phyloP scores from a whole-genome alignment of 2,888 invertebrate genomes.

The Drosophila buzzatii region DNA sequence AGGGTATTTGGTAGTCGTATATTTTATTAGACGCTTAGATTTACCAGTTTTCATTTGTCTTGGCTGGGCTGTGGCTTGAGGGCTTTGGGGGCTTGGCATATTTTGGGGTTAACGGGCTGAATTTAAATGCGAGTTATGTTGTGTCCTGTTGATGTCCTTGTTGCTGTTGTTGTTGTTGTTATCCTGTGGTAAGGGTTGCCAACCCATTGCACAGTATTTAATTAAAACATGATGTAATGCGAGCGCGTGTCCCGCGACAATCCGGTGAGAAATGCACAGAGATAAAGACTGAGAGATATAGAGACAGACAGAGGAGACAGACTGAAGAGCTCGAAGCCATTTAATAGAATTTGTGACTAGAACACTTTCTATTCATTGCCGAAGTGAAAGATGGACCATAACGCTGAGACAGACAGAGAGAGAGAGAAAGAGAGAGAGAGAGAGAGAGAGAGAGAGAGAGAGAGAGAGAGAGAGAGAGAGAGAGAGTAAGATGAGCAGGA shows the following conservation, averaged over 20 bases:
- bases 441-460: too few species aligned
- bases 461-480: too few species aligned
- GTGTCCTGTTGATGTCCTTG: constrained; percentile 14
- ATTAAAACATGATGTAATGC: constrained; percentile 66
- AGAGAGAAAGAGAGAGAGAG: too few species aligned
- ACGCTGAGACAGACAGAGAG: neutral
- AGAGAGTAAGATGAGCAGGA: neutral
- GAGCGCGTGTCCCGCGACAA: constrained; percentile 35
- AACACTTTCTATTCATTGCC: constrained; percentile 1
- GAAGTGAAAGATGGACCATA: neutral
- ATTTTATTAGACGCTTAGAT: neutral
- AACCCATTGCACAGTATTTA: constrained; percentile 52
- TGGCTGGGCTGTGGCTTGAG: constrained; percentile 24
- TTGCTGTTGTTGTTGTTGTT: constrained; percentile 9
- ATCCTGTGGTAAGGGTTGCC: constrained; percentile 44
- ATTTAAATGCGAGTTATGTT: constrained; percentile 53
- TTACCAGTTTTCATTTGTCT: constrained; percentile 59
- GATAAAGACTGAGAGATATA: neutral
- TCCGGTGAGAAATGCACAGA: constrained; percentile 1
- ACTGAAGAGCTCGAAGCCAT: neutral
- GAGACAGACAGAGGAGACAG: neutral
- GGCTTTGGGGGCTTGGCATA: constrained; percentile 44
- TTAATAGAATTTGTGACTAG: constrained; percentile 3
- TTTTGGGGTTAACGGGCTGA: constrained; percentile 68
- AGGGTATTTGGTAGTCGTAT: constrained; percentile 18